A percentile compares a stretch with the other conserved stretches of the same genome.
Conservation (phyloP, 1,140 invertebrate genomes). For the Anthonomus grandis region DNA sequence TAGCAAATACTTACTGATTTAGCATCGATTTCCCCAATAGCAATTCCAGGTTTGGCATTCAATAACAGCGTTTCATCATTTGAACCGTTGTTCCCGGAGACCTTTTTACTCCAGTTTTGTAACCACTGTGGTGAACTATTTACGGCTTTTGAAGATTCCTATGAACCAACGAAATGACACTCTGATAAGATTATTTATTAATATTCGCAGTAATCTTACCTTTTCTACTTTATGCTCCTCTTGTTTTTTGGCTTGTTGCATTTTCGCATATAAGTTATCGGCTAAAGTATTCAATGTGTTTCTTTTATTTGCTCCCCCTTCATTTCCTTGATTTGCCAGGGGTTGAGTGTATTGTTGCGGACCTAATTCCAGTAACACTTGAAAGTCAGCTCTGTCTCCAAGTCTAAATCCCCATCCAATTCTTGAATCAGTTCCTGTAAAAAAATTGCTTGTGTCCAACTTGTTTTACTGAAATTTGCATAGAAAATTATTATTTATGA, state of each 20-base stretch:
- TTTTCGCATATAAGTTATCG: conserved; percentile 40
- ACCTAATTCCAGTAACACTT: conserved; percentile 71
- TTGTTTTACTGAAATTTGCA: background rate
- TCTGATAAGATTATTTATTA: background rate
- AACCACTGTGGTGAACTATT: conserved; percentile 40
- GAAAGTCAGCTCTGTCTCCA: conserved; percentile 76
- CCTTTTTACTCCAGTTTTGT: conserved; percentile 36
- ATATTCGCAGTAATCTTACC: background rate
- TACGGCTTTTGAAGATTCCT: too few relatives aligned
- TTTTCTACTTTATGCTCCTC: conserved; percentile 9
- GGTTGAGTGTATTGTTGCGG: conserved; percentile 68
- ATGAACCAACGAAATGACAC: background rate
- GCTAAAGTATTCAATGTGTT: conserved; percentile 36
- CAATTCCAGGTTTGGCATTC: conserved; percentile 34
- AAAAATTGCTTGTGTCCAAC: background rate
- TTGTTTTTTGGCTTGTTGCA: conserved; percentile 37
- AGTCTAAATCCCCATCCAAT: conserved; percentile 74
- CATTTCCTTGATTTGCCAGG: conserved; percentile 50
- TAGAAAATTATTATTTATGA: background rate
- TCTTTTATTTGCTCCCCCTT: conserved; percentile 32
- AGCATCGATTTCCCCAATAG: conserved; percentile 46
- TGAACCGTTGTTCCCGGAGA: background rate
- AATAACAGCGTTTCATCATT: background rate
- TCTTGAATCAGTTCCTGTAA: conserved; percentile 73
- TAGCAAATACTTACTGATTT: conserved; percentile 45